Percentiles rank a stretch among this genome's conserved stretches.
These are phyloP conservation scores for Delichon dasypus DNA, from an alignment of 2,797 vertebrate genomes.

Conservation along the genomic window DNA sequence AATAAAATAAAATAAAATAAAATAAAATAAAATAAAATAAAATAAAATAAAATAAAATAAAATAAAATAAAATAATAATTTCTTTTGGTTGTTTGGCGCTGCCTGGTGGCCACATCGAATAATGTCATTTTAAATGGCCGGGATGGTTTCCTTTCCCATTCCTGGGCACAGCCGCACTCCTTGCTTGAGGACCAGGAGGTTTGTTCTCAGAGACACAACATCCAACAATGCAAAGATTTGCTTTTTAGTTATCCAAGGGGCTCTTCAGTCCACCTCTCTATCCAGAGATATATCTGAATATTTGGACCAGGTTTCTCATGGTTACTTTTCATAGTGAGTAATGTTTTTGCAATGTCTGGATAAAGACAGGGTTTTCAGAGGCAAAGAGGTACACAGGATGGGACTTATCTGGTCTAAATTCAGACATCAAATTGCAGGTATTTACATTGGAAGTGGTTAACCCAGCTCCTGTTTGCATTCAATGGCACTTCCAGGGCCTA, in stretches of 20 bases:
- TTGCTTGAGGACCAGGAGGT: background rate
- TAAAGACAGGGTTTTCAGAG: background rate
- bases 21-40: background rate
- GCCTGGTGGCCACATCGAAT: conserved; percentile 31
- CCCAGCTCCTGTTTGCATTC: background rate
- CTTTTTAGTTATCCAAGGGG: background rate
- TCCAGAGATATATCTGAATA: background rate
- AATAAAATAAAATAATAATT: background rate
- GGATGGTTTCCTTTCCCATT: background rate
- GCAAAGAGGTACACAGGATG: background rate
- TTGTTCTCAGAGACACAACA: background rate
- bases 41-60: background rate
- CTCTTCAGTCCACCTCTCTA: background rate
- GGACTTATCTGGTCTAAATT: background rate
- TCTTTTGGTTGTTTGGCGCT: conserved; percentile 52
- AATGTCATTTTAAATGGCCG: background rate
- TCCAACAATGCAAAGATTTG: background rate
- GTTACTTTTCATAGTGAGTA: background rate
- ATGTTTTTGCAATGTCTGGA: background rate
- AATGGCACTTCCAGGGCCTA: background rate
- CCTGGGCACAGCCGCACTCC: background rate
- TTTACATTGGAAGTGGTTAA: background rate
- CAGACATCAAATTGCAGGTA: background rate
- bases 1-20: background rate
- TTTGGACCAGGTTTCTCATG: accelerated